phyloP scores from a whole-genome alignment of 2,888 invertebrate genomes.

The Achlya flavicornis region DNA sequence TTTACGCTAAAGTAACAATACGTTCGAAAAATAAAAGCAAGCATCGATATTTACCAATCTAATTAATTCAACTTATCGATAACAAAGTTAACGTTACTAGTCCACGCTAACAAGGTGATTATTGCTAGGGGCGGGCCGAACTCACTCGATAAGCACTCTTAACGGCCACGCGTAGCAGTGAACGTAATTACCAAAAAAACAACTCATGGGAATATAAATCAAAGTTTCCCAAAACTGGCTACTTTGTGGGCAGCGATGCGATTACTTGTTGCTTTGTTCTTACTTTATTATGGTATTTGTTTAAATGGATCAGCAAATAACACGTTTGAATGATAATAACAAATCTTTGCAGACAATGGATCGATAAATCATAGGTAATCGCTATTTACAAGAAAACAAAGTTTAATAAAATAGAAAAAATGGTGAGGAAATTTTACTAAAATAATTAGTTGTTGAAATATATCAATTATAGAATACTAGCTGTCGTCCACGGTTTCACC shows the following conservation, averaged over 20 bases:
- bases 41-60: not conserved
- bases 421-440: too few relatives aligned
- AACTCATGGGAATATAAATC: constrained; percentile 65
- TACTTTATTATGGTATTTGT: not conserved
- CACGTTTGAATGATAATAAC: not conserved
- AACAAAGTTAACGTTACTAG: constrained; percentile 30
- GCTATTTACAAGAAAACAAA: too few relatives aligned
- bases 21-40: not conserved
- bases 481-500: too few relatives aligned
- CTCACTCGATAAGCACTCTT: constrained; percentile 64
- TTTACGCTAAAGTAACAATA: not conserved
- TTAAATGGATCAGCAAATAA: not conserved
- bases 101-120: constrained; percentile 64
- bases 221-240: constrained; percentile 36
- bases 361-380: too few relatives aligned
- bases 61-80: not conserved
- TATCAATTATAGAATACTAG: too few relatives aligned
- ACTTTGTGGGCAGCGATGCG: constrained; percentile 28
- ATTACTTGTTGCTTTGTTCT: constrained; percentile 14
- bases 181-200: constrained; percentile 63
- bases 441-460: too few relatives aligned
- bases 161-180: constrained; percentile 53
- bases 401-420: too few relatives aligned
- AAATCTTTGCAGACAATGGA: not conserved
- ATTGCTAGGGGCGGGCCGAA: constrained; percentile 63